Conservation (phyloP, 2,888 invertebrate species). For the Caenorhabditis macrosperma region DNA sequence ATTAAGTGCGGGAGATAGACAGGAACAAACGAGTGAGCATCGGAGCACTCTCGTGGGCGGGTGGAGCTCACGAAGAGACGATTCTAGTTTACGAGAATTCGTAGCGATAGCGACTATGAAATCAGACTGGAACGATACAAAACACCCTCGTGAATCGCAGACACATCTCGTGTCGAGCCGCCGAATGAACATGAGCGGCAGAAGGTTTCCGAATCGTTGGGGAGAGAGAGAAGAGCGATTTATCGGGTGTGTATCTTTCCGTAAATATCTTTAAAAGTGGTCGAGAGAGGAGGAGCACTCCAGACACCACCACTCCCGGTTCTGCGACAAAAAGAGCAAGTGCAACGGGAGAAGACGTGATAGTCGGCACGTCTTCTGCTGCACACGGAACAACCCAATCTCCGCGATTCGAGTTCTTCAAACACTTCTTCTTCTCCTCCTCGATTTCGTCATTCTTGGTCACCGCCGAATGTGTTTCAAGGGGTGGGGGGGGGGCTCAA, state of each 20-base stretch:
- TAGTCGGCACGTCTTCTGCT: not conserved
- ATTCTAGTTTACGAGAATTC: no score
- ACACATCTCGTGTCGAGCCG: no score
- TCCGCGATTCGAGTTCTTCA: not conserved
- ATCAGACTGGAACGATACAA: no score
- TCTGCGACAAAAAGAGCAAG: not conserved
- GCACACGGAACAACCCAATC: not conserved
- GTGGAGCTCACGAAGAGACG: no score
- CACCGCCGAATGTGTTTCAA: slow-evolving; percentile 25
- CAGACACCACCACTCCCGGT: not conserved
- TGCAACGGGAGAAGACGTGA: not conserved
- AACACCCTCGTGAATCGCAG: not conserved
- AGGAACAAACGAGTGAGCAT: no score
- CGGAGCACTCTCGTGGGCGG: no score
- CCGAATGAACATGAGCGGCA: not conserved
- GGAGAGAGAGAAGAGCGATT: not conserved
- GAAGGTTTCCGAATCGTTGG: not conserved
- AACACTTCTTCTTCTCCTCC: no score
- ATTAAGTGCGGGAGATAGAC: no score
- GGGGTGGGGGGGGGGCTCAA: slow-evolving; percentile 17
- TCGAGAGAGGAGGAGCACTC: not conserved
- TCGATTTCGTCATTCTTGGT: slow-evolving; percentile 43
- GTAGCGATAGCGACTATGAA: no score
- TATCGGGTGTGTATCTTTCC: not conserved
- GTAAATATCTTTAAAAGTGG: not conserved